Evolutionary conservation across 92 coral and sea anemone species (phyloP), one percentile per base, ranked within the genome.

Genomic region (Pocillopora grandis): DNA sequence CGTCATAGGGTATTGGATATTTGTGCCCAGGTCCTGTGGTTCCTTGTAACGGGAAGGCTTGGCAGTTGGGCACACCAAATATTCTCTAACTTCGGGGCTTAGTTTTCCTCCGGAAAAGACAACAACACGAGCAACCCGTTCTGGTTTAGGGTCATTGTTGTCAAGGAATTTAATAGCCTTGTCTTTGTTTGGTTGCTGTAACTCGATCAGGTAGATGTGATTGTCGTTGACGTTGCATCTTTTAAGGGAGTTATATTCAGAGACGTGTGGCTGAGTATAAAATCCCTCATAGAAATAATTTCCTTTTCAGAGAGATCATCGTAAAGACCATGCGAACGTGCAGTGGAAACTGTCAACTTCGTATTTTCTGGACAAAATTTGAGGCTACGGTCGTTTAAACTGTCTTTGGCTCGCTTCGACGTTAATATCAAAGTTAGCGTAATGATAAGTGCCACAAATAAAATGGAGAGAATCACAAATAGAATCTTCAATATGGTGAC

Each of bases 261-360:
- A n/a, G n/a, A n/a, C n/a, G n/a, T n/a, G n/a, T n/a, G n/a, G n/a
- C n/a, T n/a, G n/a, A n/a, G n/a, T n/a, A n/a, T n/a, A n/a, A n/a
- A n/a, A n/a, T n/a, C n/a, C n/a, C n/a, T n/a, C n/a, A n/a, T n/a
- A n/a, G n/a, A n/a, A n/a, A n/a, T n/a, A n/a, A 93, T 88, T 74
- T 93, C 97, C 9, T 88, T 77, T 57, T 21, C 75, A 27, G 90
- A 80, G n/a, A 93, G 78, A 62, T 93, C 97, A 60, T 89, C 94
- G 81, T 79, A 93, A 6, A 91, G 23, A 14, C 89, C 93, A 18
- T 19, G 7, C 31, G 61, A 49, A 21, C 60, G 59, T 42, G 60
- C 17, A 10, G 76, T 6, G 2, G 59, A 37, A 16, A 23, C 2
- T 49, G 11, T 72, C 52, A 72, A 72, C 31, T 70, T 4, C 48